Evolutionary conservation across 2,888 invertebrate genomes (phyloP).

Genomic region (Ypsolopha sequella): DNA sequence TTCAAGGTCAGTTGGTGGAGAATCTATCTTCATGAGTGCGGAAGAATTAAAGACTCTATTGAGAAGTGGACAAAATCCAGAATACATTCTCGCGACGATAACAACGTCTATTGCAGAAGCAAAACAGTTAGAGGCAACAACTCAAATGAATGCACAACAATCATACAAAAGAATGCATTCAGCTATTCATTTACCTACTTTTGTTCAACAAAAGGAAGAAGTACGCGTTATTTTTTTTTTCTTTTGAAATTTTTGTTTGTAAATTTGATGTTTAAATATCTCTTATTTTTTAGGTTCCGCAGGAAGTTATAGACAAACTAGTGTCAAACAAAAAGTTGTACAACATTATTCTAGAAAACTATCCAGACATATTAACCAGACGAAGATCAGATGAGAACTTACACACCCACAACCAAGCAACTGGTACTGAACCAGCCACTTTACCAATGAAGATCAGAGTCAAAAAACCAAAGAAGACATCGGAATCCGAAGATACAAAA

Average conservation of each 20-base stretch:
- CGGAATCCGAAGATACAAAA: slow-evolving; percentile 8
- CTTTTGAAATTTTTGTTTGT: background rate
- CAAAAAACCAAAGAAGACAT: slow-evolving; percentile 13
- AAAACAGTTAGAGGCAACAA: slow-evolving; percentile 49
- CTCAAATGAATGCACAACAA: slow-evolving; percentile 54
- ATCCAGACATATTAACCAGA: slow-evolving; percentile 74
- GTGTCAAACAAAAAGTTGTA: slow-evolving; percentile 74
- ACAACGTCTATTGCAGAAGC: slow-evolving; percentile 68
- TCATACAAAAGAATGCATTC: slow-evolving; percentile 67
- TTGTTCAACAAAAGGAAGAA: slow-evolving; percentile 78
- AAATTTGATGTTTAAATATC: background rate
- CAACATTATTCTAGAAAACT: slow-evolving; percentile 77
- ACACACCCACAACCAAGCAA: background rate
- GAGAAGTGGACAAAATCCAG: slow-evolving; percentile 76
- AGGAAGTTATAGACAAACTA: slow-evolving; percentile 78
- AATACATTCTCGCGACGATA: slow-evolving; percentile 73
- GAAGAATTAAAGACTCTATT: slow-evolving; percentile 77
- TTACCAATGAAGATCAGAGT: slow-evolving; percentile 31
- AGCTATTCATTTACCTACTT: slow-evolving; percentile 83
- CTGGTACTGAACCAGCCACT: slow-evolving; percentile 19
- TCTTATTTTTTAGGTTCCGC: slow-evolving; percentile 68
- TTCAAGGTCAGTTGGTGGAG: slow-evolving; percentile 56
- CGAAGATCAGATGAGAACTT: slow-evolving; percentile 73
- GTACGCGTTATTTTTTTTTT: slow-evolving; percentile 31
- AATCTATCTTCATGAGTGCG: slow-evolving; percentile 65